These are phyloP conservation scores for Uria aalge DNA, from an alignment of 2,113 vertebrate species.

Conservation along the genomic window DNA sequence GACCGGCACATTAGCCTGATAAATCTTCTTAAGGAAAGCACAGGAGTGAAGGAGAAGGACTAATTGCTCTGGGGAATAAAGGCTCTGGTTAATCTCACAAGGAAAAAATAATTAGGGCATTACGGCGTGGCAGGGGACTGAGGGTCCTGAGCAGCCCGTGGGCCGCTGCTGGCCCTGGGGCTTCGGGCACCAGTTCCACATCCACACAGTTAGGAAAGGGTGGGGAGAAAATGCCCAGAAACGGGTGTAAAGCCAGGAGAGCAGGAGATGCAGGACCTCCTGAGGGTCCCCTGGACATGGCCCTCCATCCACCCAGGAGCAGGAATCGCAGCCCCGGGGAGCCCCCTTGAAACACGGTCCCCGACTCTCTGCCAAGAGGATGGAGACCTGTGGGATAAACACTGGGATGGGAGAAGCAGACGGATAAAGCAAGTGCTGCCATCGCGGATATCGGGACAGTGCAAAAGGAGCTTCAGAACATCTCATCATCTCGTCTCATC, in stretches of 20 bases:
- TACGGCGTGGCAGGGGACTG: background rate
- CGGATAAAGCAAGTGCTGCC: background rate
- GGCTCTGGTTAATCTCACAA: background rate
- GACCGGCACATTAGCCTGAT: background rate
- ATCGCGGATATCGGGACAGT: background rate
- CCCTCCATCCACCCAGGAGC: background rate
- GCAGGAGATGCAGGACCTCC: too few species aligned
- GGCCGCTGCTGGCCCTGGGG: background rate
- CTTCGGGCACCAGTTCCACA: background rate
- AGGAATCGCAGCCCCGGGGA: accelerated
- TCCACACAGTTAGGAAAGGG: background rate
- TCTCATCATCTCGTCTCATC: too few species aligned
- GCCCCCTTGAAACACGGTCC: background rate
- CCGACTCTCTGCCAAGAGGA: too few species aligned
- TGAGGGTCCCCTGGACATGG: background rate
- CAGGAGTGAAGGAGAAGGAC: background rate
- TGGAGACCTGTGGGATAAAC: background rate
- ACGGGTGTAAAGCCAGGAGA: background rate
- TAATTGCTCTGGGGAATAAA: background rate
- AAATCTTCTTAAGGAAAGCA: background rate
- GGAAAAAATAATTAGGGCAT: background rate
- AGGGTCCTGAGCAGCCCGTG: background rate
- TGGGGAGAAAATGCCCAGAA: background rate
- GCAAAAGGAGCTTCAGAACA: too few species aligned
- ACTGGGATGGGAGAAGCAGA: accelerated